Evolutionary conservation across 2,113 vertebrate genomes (phyloP).

Genomic region (Ptyas mucosa): DNA sequence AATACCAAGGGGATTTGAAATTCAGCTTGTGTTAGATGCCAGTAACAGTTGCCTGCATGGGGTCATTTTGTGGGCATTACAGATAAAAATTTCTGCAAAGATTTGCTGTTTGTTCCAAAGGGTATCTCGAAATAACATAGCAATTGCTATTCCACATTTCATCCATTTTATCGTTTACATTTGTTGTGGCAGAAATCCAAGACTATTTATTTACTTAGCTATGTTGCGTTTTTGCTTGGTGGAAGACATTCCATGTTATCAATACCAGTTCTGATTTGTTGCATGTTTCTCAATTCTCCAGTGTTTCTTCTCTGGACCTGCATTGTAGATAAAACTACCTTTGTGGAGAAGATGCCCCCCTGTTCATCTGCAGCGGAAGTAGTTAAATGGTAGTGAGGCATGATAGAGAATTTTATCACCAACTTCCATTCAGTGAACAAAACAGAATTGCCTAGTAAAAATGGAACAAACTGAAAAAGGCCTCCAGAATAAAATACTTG

Average conservation of each 20-base stretch:
- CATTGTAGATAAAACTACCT: background rate
- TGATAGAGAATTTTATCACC: background rate
- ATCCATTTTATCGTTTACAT: background rate
- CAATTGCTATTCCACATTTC: background rate
- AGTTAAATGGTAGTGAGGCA: background rate
- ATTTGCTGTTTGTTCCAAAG: background rate
- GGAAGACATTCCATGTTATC: background rate
- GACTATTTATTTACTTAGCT: background rate
- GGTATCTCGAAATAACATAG: background rate
- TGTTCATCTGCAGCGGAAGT: background rate
- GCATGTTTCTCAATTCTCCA: background rate
- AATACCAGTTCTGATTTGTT: background rate
- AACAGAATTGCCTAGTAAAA: background rate
- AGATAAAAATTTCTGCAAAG: slow-evolving; percentile 12
- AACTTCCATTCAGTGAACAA: background rate
- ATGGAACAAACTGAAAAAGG: background rate
- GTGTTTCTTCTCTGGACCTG: background rate
- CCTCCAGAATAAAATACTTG: background rate
- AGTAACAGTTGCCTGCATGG: background rate
- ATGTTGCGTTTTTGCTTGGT: background rate
- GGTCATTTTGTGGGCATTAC: slow-evolving; percentile 1
- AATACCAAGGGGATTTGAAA: slow-evolving; percentile 29
- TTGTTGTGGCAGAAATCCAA: background rate
- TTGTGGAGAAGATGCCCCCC: background rate
- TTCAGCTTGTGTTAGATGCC: background rate